phyloP scores from a whole-genome alignment of 2,888 invertebrate species.

The Plusia festucae region DNA sequence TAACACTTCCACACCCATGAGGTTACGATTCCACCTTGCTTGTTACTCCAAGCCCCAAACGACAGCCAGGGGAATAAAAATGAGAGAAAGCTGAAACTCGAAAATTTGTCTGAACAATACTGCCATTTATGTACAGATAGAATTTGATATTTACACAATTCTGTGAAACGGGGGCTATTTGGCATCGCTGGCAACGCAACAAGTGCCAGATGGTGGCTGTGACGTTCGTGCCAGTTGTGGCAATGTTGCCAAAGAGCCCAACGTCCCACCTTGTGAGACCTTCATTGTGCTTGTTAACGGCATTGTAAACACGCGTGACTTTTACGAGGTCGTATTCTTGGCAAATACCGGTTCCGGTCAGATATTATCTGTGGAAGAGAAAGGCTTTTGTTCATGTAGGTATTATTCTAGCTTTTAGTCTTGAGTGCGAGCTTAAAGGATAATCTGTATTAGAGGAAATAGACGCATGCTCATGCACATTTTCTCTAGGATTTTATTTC shows the following conservation, averaged over 20 bases:
- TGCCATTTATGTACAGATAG: constrained; percentile 23
- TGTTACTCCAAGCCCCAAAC: constrained; percentile 22
- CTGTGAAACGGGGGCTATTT: constrained; percentile 52
- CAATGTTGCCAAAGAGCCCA: constrained; percentile 51
- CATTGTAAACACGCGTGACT: constrained; percentile 72
- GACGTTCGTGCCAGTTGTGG: constrained; percentile 62
- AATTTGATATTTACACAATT: constrained; percentile 52
- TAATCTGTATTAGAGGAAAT: constrained; percentile 1
- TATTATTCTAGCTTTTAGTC: constrained; percentile 15
- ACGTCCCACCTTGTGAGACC: constrained; percentile 58
- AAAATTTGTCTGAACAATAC: constrained; percentile 27
- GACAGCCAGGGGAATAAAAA: constrained; percentile 40
- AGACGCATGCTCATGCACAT: neutral
- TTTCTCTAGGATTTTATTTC: neutral
- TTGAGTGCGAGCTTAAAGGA: neutral
- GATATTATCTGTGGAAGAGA: constrained; percentile 42
- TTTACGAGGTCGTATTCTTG: constrained; percentile 73
- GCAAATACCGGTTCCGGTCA: constrained; percentile 70
- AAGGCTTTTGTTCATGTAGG: constrained; percentile 17
- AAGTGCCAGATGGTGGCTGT: constrained; percentile 65
- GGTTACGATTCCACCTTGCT: constrained; percentile 22
- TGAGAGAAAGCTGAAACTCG: constrained; percentile 17
- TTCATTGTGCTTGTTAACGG: constrained; percentile 75
- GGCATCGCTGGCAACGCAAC: constrained; percentile 66
- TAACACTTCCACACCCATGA: constrained; percentile 16